A percentile compares a stretch with the other conserved stretches of the same genome.
Conservation (phyloP, 2,888 invertebrate species). For the Brachycybe producta region DNA sequence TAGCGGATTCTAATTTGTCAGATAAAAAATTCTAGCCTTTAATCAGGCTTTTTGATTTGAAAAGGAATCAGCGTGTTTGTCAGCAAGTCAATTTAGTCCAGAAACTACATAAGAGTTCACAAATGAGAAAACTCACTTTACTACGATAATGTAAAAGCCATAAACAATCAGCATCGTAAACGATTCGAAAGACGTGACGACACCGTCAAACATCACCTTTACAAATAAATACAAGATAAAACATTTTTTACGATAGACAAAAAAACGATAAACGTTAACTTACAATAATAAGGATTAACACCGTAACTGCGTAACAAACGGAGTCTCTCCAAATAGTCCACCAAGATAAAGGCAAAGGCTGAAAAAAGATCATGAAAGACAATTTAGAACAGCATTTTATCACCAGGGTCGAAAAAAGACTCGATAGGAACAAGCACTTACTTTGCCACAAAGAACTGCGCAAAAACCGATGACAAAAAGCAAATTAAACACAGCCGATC, state of each 20-base stretch:
- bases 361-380: background rate
- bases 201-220: constrained; percentile 29
- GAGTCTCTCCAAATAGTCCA: constrained; percentile 30
- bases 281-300: constrained; percentile 28
- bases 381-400: background rate
- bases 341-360: constrained; percentile 23
- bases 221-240: no score
- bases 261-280: constrained; percentile 18
- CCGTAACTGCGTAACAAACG: constrained; percentile 26
- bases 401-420: background rate
- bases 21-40: no score
- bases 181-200: constrained; percentile 33
- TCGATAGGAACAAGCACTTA: constrained; percentile 1
- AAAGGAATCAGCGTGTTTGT: no score
- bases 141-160: constrained; percentile 30
- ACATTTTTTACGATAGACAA: constrained; percentile 1
- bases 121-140: constrained; percentile 26
- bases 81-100: constrained; percentile 17
- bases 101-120: constrained; percentile 13
- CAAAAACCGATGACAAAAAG: constrained; percentile 90
- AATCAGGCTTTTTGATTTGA: no score
- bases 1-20: no score
- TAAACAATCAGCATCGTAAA: constrained; percentile 32
- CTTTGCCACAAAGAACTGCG: constrained; percentile 59
- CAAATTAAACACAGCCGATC: constrained; percentile 88